phyloP scores from a whole-genome alignment of 2,888 invertebrate species.

The Ryuthela nishihirai region DNA sequence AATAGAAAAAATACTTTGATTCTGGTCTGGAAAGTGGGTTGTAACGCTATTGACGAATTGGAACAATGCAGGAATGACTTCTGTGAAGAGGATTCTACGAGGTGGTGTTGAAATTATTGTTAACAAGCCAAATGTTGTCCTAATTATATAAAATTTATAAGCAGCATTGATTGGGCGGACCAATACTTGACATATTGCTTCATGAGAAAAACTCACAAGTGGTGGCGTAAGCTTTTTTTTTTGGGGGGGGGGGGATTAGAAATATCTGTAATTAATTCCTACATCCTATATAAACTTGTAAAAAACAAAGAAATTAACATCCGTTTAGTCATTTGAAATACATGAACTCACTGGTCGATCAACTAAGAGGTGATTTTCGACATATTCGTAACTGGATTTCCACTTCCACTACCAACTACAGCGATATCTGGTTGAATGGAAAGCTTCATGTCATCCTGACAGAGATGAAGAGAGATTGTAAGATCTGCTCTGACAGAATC shows the following conservation, averaged over 20 bases:
- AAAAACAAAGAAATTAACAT: too few species aligned
- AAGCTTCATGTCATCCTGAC: conserved; percentile 1
- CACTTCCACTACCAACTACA: background rate
- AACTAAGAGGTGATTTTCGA: too few species aligned
- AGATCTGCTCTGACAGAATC: conserved; percentile 1
- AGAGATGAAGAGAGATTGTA: conserved; percentile 3
- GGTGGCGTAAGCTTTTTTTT: background rate
- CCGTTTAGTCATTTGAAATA: too few species aligned
- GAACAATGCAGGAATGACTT: conserved; percentile 3
- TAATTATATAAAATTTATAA: conserved; percentile 1
- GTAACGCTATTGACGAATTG: conserved; percentile 1
- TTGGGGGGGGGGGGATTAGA: too few species aligned
- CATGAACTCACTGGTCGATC: too few species aligned
- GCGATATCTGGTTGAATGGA: background rate
- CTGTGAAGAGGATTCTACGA: conserved; percentile 1
- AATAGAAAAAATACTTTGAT: background rate
- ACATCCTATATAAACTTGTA: too few species aligned
- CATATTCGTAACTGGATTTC: too few species aligned
- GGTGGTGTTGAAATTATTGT: conserved; percentile 2
- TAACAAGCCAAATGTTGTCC: conserved; percentile 1
- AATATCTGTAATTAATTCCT: too few species aligned
- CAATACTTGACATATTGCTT: background rate
- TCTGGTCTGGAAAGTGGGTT: background rate
- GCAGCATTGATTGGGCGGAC: background rate
- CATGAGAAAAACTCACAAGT: background rate